A percentile compares a stretch with the other conserved stretches of the same genome.
Evolutionary conservation across 2,888 invertebrate species (phyloP).

Genomic region (Phalangium opilio): DNA sequence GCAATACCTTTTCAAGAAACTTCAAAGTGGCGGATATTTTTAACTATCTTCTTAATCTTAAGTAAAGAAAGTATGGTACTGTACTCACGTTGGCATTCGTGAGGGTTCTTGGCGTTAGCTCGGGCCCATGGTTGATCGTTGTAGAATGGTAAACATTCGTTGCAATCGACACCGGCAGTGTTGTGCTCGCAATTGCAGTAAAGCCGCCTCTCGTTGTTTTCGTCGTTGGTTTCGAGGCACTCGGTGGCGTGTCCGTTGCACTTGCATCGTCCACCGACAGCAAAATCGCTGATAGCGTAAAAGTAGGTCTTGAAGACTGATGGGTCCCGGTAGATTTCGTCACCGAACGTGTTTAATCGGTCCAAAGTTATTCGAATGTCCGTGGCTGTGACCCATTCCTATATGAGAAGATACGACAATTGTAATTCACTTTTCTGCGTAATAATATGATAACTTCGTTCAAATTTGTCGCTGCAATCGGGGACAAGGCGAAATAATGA

Average conservation of each 20-base stretch:
- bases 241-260: slow-evolving; percentile 95
- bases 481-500: too few relatives aligned
- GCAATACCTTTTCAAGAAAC: too few relatives aligned
- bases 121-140: slow-evolving; percentile 93
- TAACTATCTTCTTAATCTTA: too few relatives aligned
- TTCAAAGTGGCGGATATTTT: too few relatives aligned
- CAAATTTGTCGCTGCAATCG: too few relatives aligned
- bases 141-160: slow-evolving; percentile 79
- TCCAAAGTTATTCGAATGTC: slow-evolving; percentile 78
- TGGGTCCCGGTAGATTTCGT: slow-evolving; percentile 85
- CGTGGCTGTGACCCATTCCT: slow-evolving; percentile 93
- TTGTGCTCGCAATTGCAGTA: slow-evolving; percentile 84
- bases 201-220: slow-evolving; percentile 28
- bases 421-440: too few relatives aligned
- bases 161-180: slow-evolving; percentile 86
- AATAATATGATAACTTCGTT: too few relatives aligned
- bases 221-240: slow-evolving; percentile 38
- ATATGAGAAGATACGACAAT: too few relatives aligned
- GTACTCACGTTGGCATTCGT: slow-evolving; percentile 81
- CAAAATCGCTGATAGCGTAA: slow-evolving; percentile 59
- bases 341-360: slow-evolving; percentile 91
- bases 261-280: slow-evolving; percentile 64
- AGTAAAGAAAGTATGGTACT: too few relatives aligned
- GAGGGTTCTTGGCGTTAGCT: slow-evolving; percentile 71
- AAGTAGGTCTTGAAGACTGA: slow-evolving; percentile 88